phyloP scores from a whole-genome alignment of 2,888 invertebrate genomes.

The Drosophila vallismaia region DNA sequence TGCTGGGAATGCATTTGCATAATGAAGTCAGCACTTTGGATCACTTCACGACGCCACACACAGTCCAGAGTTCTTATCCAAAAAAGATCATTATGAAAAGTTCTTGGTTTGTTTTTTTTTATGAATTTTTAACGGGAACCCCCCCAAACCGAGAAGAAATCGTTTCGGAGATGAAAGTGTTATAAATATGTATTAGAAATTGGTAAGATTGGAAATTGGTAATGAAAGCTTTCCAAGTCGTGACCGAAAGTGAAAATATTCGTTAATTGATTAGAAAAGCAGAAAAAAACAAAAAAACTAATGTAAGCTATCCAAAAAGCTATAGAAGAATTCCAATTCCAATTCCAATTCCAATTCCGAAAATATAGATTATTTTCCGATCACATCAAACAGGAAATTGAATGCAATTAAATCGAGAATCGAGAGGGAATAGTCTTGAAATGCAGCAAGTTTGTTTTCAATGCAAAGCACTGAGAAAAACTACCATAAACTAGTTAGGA shows the following conservation, averaged over 20 bases:
- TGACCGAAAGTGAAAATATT: constrained; percentile 69
- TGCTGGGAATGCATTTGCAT: constrained; percentile 57
- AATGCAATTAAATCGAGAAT: constrained; percentile 45
- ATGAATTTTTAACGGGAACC: constrained; percentile 55
- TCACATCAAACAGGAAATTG: constrained; percentile 37
- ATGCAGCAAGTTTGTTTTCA: constrained; percentile 1
- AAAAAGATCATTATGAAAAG: constrained; percentile 43
- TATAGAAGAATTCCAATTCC: not conserved
- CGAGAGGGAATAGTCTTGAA: constrained; percentile 8
- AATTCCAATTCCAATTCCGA: too few species aligned
- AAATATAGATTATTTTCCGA: constrained; percentile 9
- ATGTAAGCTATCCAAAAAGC: not conserved
- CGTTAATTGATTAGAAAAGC: constrained; percentile 27
- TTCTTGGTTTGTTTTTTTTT: constrained; percentile 41
- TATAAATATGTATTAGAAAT: constrained; percentile 58
- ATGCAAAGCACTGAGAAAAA: constrained; percentile 5
- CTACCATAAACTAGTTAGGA: too few species aligned
- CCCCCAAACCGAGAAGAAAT: constrained; percentile 9
- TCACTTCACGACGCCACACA: constrained; percentile 42
- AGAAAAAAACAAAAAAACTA: not conserved
- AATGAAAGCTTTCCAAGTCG: constrained; percentile 59
- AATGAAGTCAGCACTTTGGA: constrained; percentile 63
- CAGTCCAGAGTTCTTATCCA: constrained; percentile 7
- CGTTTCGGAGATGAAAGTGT: constrained; percentile 57
- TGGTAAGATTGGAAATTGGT: constrained; percentile 3